Conservation (phyloP, 2,113 vertebrate species). For the Tragelaphus imberbis region DNA sequence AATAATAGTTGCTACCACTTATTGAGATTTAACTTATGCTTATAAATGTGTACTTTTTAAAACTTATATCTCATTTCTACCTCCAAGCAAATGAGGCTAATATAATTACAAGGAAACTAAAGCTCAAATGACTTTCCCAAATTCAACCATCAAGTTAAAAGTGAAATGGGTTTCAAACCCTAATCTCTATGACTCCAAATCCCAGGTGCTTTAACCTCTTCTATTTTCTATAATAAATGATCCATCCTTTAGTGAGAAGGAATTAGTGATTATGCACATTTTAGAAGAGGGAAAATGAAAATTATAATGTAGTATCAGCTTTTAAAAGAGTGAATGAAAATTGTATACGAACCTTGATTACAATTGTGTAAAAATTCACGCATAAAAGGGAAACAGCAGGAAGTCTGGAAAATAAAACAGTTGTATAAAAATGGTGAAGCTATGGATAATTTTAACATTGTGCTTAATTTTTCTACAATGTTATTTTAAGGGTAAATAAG, state of each 20-base stretch:
- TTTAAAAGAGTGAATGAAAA: slow-evolving; percentile 19
- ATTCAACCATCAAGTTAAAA: background rate
- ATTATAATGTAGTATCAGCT: background rate
- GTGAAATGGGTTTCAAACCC: background rate
- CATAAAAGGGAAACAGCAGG: background rate
- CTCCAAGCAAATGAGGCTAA: background rate
- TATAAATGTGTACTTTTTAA: background rate
- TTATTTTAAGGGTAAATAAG: slow-evolving; percentile 44
- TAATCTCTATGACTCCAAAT: background rate
- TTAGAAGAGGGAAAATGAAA: slow-evolving; percentile 1
- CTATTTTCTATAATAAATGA: background rate
- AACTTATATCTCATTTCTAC: background rate
- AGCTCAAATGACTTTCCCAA: background rate
- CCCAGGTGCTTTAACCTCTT: background rate
- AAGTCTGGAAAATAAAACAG: background rate
- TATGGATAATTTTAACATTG: background rate
- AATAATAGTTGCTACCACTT: background rate
- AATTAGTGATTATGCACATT: background rate
- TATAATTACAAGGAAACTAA: background rate
- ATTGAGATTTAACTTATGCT: background rate
- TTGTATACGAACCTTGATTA: slow-evolving; percentile 19
- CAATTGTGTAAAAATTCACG: background rate
- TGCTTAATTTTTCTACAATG: slow-evolving; percentile 15
- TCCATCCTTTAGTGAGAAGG: background rate
- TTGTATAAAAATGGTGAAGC: background rate